These are phyloP conservation scores for Sebastes itinus DNA, from an alignment of 2,797 vertebrate genomes.

Conservation along the genomic window DNA sequence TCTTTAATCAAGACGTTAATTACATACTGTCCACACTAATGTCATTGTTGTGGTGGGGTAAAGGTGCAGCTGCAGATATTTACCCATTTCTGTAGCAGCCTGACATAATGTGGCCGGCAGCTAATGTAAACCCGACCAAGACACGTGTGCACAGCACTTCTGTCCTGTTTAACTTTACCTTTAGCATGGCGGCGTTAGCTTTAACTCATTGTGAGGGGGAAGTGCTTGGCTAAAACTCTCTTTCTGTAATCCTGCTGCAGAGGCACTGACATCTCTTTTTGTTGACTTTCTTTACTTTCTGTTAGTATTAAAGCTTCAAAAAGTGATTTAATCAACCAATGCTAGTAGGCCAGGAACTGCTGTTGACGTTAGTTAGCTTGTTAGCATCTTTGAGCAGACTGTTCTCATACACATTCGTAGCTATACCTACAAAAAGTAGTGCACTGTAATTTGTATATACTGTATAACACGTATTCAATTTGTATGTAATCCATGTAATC, in stretches of 20 bases:
- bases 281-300: background rate
- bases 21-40: background rate
- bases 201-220: background rate
- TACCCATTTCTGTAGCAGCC: background rate
- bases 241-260: background rate
- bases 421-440: too few species aligned
- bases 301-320: background rate
- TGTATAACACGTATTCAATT: too few species aligned
- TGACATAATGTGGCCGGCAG: background rate
- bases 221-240: background rate
- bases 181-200: conserved; percentile 41
- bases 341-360: background rate
- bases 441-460: too few species aligned
- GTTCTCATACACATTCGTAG: too few species aligned
- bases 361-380: background rate
- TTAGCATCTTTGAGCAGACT: background rate
- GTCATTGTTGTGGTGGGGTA: background rate
- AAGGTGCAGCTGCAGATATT: conserved; percentile 3
- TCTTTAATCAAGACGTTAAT: conserved; percentile 17
- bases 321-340: background rate
- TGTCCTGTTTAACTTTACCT: conserved; percentile 54
- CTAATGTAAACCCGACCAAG: conserved; percentile 41
- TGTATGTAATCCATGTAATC: too few species aligned
- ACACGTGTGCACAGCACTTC: conserved; percentile 28
- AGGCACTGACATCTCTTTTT: background rate